Base-by-base conservation (phyloP, 2,888 invertebrate species). In the Zygogramma bicolorata region DNA sequence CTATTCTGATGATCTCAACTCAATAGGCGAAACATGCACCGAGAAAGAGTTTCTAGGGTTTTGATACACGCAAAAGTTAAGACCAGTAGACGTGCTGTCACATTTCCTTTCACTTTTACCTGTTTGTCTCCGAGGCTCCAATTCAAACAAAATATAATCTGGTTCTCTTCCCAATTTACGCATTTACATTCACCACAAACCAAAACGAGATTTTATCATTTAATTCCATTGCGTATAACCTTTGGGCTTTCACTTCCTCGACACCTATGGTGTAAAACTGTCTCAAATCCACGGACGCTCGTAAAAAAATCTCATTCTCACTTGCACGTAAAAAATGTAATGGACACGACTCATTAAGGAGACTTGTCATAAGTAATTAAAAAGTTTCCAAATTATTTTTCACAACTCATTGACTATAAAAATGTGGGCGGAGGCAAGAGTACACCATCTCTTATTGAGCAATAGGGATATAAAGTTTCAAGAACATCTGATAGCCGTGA, bases 401-500 rank as follows among this genome's bases (percentile, higher is more conserved):
- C 62, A 62, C 42, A 25, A 62, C 15, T 42, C 42, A 22, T 42
- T 62, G 62, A 42, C 40, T 62, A 18, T 25, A 22, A 40, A 42
- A 38, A 61, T 38, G 61, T 62, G 42, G 62, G 62, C 42, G 42
- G 62, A 42, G 25, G 62, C 42, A 61, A 18, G 53, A 42, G 25
- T 27, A 62, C 42, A 62, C 15, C 29, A 42, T 62, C 42, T 10
- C 62, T 40, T 25, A 42, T 62, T 62, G 62, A 62, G 62, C 62
- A 62, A 62, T 42, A 38, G 62, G 61, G 27, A 40, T 42, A 62
- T 62, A 42, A 62, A 62, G 27, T 62, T 34, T 62, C 62, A 62
- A 62, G 62, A 62, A 27, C 62, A 62, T 62, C 34, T 62, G 62
- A 62, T 62, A 62, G 20, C 42, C 62, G 62, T 62, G 42, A 42